Base-by-base conservation (phyloP, 35 echinoderm and acorn worm genomes). In the Ptychodera flava region DNA sequence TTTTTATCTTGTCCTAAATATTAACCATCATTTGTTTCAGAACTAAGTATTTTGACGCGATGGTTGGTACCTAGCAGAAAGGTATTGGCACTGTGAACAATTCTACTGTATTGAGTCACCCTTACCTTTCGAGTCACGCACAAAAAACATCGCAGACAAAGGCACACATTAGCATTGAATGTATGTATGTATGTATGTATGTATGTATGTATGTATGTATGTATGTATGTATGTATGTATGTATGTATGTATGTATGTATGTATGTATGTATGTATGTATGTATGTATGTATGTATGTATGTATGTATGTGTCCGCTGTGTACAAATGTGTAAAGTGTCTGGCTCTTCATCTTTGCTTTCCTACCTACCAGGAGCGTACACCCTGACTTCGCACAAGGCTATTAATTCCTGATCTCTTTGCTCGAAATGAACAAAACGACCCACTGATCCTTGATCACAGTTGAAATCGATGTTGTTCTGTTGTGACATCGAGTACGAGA, bases 141-240 rank as follows among this genome's bases (percentile, higher is more conserved):
- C n/a, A n/a, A n/a, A n/a, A n/a, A n/a, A n/a, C n/a, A n/a, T n/a
- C n/a, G n/a, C n/a, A n/a, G n/a, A n/a, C n/a, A n/a, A n/a, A n/a
- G n/a, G n/a, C n/a, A n/a, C n/a, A n/a, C n/a, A n/a, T n/a, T n/a
- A n/a, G n/a, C n/a, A n/a, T n/a, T n/a, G n/a, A n/a, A 64, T 64
- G 45, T 64, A 64, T 64, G 45, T 64, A 64, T 64, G 45, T 64
- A 64, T 64, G 45, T 64, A 64, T 64, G 45, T 64, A 64, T 64
- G 45, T 64, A 64, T 64, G 45, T 64, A 64, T 64, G 45, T 64
- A 64, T 64, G 45, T 64, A 64, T 64, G 45, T 64, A 64, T 64
- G 45, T 64, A 64, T 64, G 45, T 64, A 64, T 64, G 45, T 64
- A 64, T 64, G 6, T 64, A 64, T 64, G 45, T 64, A 22, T 64